These are phyloP conservation scores for Tarsius wallacei DNA, from an alignment of 2,797 vertebrate genomes.

Conservation along the genomic window DNA sequence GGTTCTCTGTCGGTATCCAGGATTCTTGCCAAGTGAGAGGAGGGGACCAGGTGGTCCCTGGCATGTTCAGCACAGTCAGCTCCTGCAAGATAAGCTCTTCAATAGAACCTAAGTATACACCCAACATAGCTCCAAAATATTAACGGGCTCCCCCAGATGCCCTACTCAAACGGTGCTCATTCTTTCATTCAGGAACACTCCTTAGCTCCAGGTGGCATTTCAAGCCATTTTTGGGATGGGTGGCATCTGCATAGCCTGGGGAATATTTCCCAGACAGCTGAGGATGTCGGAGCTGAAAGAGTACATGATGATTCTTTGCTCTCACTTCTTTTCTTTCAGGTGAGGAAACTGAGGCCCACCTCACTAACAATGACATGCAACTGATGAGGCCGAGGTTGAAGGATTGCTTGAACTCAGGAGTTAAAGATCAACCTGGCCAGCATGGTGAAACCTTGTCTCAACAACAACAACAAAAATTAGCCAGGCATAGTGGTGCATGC, in stretches of 20 bases:
- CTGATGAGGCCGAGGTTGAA: no score
- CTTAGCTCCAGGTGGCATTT: fast-evolving
- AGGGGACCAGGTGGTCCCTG: not conserved
- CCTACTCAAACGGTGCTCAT: fast-evolving
- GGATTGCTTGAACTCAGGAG: no score
- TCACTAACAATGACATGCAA: no score
- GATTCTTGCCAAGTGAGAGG: not conserved
- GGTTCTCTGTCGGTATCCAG: fast-evolving
- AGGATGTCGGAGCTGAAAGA: not conserved
- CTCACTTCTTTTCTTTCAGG: not conserved
- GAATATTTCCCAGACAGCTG: no score
- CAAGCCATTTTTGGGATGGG: not conserved
- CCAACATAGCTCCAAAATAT: not conserved
- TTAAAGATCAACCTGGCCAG: no score
- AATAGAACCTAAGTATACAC: fast-evolving
- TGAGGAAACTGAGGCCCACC: not conserved
- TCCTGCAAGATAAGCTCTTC: not conserved
- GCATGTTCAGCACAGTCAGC: not conserved
- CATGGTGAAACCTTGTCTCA: no score
- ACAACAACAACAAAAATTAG: no score
- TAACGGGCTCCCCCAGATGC: fast-evolving
- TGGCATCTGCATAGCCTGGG: not conserved
- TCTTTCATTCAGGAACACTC: not conserved
- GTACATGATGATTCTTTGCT: not conserved
- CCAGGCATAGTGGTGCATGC: no score